Evolutionary conservation across 2,797 vertebrate species (phyloP).

Genomic region (Squalus acanthias): DNA sequence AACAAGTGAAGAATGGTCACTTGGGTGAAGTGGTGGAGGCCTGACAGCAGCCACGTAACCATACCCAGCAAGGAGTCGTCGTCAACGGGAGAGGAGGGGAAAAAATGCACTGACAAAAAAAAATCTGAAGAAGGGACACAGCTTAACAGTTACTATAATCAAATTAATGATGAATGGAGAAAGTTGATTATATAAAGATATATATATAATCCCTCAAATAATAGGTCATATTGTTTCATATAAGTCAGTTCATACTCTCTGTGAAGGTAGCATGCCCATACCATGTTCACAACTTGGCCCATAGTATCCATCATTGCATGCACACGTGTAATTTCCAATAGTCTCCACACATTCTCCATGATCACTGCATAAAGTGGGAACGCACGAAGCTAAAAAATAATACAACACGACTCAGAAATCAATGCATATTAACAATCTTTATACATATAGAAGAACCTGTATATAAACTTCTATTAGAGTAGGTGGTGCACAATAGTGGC

Average conservation of each 20-base stretch:
- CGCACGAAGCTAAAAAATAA: constrained; percentile 59
- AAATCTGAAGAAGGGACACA: background rate
- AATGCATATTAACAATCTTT: background rate
- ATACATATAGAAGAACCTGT: too few species aligned
- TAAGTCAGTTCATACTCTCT: background rate
- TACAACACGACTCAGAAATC: background rate
- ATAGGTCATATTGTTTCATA: background rate
- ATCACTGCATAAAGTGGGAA: constrained; percentile 51
- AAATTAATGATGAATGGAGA: background rate
- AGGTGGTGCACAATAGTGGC: background rate
- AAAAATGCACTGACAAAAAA: background rate
- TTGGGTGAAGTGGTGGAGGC: background rate
- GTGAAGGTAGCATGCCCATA: constrained; percentile 42
- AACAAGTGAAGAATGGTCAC: background rate
- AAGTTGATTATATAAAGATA: background rate
- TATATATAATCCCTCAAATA: background rate
- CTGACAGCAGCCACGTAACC: background rate
- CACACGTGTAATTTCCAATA: constrained; percentile 63
- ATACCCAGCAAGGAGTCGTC: background rate
- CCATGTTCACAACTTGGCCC: constrained; percentile 62
- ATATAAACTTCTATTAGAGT: background rate
- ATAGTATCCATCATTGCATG: constrained; percentile 61
- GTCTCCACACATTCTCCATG: constrained; percentile 70
- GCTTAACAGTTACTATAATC: constrained; percentile 10
- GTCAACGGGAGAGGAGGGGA: background rate